Base-by-base conservation (phyloP, 2,888 invertebrate species). In the Agonopterix heracliana region DNA sequence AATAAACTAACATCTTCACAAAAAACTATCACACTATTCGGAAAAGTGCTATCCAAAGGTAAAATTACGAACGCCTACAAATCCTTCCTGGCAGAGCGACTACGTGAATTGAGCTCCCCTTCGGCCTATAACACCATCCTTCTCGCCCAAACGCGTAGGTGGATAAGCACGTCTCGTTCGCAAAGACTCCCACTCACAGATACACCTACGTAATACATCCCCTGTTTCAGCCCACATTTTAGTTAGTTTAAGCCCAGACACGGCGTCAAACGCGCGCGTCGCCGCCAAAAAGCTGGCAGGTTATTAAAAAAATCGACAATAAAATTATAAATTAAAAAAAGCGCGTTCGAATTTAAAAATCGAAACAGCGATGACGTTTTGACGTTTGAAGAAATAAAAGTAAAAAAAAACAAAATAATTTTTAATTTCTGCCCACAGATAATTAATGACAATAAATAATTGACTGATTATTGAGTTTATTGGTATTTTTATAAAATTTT, bases 61-160 rank as follows among this genome's bases (percentile, higher is more conserved):
- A 77, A 70, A 75, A 77, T 77, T 74, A 75, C 75, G 60, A 66
- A 77, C 81, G 83, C 83, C 81, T 80, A 81, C 81, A 76, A 81
- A 73, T 77, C 78, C 77, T 76, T 80, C 75, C 79, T 78, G 72
- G 59, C 68, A 68, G 65, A 67, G 41, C 55, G 57, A 63, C 68
- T 76, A 77, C 76, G 75, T 71, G 71, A 73, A 66, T 67, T 46
- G 44, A 50, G 64, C 64, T 64, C 74, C 70, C 76, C 71, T 35
- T 64, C 63, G 61, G 64, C 63, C 61, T 57, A 54, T 62, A 49
- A 12, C 44, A 1, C 62, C 41, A 7, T 67, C 78, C 51, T 64
- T 56, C 38, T 79, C 63, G 1, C 38, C 9, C 68, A 0, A 2
- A 12, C 41, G 12, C 26, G 17, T 14, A 43, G 9, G 34, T 34